A percentile compares a stretch with the other conserved stretches of the same genome.
These are phyloP conservation scores for Macrotrachela quadricornifera DNA, from an alignment of 1,140 invertebrate species.

Conservation along the genomic window DNA sequence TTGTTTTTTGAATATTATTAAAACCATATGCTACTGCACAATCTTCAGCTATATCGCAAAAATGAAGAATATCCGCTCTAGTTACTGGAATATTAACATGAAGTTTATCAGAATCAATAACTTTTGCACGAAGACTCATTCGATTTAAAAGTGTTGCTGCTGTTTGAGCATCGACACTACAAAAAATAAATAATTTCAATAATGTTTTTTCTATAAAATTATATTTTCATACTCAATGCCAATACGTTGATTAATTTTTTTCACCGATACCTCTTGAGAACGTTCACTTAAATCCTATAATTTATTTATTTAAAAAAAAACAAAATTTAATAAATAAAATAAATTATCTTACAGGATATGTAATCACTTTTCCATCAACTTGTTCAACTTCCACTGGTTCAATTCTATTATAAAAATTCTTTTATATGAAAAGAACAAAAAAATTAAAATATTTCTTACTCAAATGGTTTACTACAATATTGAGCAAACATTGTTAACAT, in stretches of 20 bases:
- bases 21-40: conserved; percentile 86
- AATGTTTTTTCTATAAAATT: background rate
- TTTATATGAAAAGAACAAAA: too few species aligned
- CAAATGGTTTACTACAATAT: conserved; percentile 56
- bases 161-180: too few species aligned
- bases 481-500: conserved; percentile 77
- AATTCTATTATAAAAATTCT: conserved; percentile 25
- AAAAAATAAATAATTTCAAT: too few species aligned
- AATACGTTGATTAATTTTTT: conserved; percentile 55
- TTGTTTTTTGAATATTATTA: conserved; percentile 62
- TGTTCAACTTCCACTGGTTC: conserved; percentile 59
- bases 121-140: conserved; percentile 2
- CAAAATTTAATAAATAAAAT: too few species aligned
- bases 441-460: conserved; percentile 23
- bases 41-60: conserved; percentile 90
- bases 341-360: conserved; percentile 31
- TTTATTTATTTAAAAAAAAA: too few species aligned
- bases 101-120: background rate
- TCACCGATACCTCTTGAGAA: conserved; percentile 44
- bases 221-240: conserved; percentile 43
- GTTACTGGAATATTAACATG: conserved; percentile 56
- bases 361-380: conserved; percentile 19
- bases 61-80: conserved; percentile 76
- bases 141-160: background rate
- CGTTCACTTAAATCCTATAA: conserved; percentile 47